Conservation (phyloP, 2,888 invertebrate genomes). For the Drosophila macrothrix region DNA sequence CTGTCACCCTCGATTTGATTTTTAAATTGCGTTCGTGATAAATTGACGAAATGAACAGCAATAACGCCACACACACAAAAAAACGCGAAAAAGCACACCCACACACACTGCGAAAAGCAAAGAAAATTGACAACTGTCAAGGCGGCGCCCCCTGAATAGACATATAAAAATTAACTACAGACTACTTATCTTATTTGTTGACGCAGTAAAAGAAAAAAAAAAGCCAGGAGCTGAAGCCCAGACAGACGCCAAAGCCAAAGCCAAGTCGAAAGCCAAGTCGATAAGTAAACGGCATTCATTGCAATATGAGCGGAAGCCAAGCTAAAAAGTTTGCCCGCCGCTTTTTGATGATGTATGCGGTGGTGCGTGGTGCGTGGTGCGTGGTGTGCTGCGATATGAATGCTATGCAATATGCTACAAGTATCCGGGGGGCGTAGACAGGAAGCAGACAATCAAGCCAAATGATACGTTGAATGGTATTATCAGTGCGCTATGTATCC, state of each 20-base stretch:
- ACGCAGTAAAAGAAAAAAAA: conserved; percentile 36
- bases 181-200: conserved; percentile 81
- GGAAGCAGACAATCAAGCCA: conserved; percentile 72
- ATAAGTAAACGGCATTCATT: conserved; percentile 22
- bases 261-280: conserved; percentile 10
- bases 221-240: conserved; percentile 23
- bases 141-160: conserved; percentile 62
- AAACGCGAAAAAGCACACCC: conserved; percentile 6
- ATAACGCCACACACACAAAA: conserved; percentile 57
- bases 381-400: conserved; percentile 35
- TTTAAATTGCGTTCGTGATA: conserved; percentile 82
- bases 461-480: conserved; percentile 67
- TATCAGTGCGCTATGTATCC: conserved; percentile 29
- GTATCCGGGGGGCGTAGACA: conserved; percentile 51
- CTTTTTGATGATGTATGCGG: conserved; percentile 51
- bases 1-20: conserved; percentile 84
- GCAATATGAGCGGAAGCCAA: conserved; percentile 54
- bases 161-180: conserved; percentile 82
- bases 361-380: conserved; percentile 11
- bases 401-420: conserved; percentile 50
- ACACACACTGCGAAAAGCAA: conserved; percentile 22
- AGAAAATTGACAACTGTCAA: conserved; percentile 80
- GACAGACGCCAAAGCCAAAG: conserved; percentile 8
- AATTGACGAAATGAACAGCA: conserved; percentile 82
- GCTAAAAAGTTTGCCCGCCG: conserved; percentile 54